phyloP scores from a whole-genome alignment of 2,888 invertebrate species.

The Lapara coniferarum region DNA sequence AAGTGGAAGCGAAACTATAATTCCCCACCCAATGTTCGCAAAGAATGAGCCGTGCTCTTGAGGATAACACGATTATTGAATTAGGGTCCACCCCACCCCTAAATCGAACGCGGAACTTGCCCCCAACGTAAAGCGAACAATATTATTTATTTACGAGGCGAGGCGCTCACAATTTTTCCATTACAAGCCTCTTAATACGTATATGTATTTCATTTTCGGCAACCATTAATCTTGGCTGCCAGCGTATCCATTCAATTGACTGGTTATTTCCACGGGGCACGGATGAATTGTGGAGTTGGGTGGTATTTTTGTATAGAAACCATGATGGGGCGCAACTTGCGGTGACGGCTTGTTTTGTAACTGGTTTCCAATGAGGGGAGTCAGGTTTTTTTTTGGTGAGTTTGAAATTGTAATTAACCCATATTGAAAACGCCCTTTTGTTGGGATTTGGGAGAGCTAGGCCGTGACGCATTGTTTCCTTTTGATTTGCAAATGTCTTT shows the following conservation, averaged over 20 bases:
- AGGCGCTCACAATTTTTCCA: constrained; percentile 27
- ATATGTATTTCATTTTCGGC: constrained; percentile 50
- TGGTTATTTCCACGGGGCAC: constrained; percentile 53
- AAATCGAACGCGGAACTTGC: constrained; percentile 18
- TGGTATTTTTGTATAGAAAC: constrained; percentile 44
- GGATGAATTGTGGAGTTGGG: constrained; percentile 55
- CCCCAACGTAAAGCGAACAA: constrained; percentile 17
- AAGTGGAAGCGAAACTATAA: not conserved
- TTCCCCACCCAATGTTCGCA: constrained; percentile 1
- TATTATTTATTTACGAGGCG: constrained; percentile 23
- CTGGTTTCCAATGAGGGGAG: not conserved
- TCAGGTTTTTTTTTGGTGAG: not conserved
- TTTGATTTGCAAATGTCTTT: too few species aligned
- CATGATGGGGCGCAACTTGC: constrained; percentile 40
- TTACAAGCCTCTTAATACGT: constrained; percentile 42
- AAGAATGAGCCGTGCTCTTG: constrained; percentile 17
- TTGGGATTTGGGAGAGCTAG: too few species aligned
- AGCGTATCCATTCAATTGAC: constrained; percentile 59
- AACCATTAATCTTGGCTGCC: constrained; percentile 65
- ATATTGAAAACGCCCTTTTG: too few species aligned
- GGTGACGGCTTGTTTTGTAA: constrained; percentile 3
- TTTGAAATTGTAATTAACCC: too few species aligned
- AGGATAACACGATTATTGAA: constrained; percentile 21
- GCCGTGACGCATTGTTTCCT: too few species aligned
- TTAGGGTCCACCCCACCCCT: constrained; percentile 17